phyloP scores from a whole-genome alignment of 2,888 invertebrate species.

The Nomada fucata region DNA sequence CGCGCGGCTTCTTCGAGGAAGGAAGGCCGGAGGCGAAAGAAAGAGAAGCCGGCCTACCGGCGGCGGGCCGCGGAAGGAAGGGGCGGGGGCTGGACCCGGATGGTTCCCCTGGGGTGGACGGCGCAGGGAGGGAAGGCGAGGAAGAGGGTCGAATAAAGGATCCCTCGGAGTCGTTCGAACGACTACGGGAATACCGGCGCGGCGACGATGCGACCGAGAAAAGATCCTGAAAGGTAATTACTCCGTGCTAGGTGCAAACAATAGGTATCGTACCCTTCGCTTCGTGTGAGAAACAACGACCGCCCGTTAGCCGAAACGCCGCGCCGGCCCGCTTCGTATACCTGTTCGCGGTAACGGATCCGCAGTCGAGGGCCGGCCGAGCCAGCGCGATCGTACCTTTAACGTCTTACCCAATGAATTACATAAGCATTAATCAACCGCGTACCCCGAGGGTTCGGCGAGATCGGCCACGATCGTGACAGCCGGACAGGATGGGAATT shows the following conservation, averaged over 20 bases:
- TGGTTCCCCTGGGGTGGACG: neutral
- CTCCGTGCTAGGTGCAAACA: conserved; percentile 82
- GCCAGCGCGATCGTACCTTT: conserved; percentile 78
- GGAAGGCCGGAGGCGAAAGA: neutral
- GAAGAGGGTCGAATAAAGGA: conserved; percentile 36
- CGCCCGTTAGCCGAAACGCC: conserved; percentile 54
- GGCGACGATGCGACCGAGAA: conserved; percentile 44
- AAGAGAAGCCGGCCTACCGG: neutral
- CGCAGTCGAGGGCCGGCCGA: conserved; percentile 61
- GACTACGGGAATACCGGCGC: conserved; percentile 20
- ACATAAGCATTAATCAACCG: conserved; percentile 82
- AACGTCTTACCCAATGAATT: conserved; percentile 82
- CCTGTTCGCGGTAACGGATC: conserved; percentile 77
- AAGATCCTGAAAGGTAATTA: conserved; percentile 80
- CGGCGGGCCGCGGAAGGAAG: too few relatives aligned
- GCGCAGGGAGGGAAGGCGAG: neutral
- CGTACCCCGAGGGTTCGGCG: conserved; percentile 66
- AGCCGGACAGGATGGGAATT: neutral
- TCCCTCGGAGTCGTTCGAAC: conserved; percentile 32
- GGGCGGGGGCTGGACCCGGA: neutral
- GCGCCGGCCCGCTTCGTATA: conserved; percentile 58
- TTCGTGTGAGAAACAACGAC: conserved; percentile 82
- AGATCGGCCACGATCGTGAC: conserved; percentile 48
- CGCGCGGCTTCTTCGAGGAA: neutral
- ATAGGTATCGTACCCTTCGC: conserved; percentile 77